A percentile compares a stretch with the other conserved stretches of the same genome.
These are phyloP conservation scores for Tiliqua scincoides DNA, from an alignment of 2,113 vertebrate species.

Conservation along the genomic window DNA sequence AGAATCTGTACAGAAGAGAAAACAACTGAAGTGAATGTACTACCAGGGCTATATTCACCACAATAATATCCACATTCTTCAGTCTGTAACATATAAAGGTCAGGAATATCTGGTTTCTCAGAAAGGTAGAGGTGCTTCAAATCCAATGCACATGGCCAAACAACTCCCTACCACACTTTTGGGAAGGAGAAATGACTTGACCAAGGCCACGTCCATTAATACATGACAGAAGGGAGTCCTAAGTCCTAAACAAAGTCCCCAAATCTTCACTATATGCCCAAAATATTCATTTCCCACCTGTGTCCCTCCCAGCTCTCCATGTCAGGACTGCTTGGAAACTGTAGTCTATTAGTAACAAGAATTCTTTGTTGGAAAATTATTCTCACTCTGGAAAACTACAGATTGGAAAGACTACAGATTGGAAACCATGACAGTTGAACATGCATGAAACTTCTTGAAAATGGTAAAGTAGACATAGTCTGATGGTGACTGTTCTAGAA, in stretches of 20 bases:
- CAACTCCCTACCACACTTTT: not conserved
- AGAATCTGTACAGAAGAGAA: not conserved
- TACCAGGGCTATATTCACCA: too few species aligned
- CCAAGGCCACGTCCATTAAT: too few species aligned
- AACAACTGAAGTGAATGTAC: not conserved
- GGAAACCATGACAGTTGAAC: not conserved
- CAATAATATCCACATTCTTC: not conserved
- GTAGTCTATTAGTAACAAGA: too few species aligned
- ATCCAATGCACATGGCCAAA: not conserved
- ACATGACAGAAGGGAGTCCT: too few species aligned
- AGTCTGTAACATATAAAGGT: not conserved
- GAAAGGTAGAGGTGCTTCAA: not conserved
- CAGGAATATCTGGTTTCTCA: not conserved
- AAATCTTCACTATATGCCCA: not conserved
- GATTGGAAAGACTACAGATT: too few species aligned
- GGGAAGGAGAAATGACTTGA: not conserved
- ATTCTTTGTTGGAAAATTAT: not conserved
- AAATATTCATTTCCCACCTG: not conserved
- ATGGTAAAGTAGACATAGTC: not conserved
- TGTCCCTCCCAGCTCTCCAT: not conserved
- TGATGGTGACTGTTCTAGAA: not conserved
- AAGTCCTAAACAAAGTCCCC: not conserved
- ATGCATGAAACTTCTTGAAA: not conserved
- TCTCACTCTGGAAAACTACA: not conserved
- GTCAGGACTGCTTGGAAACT: not conserved